These are phyloP conservation scores for Hemibagrus guttatus DNA, from an alignment of 2,797 vertebrate genomes.

Conservation along the genomic window DNA sequence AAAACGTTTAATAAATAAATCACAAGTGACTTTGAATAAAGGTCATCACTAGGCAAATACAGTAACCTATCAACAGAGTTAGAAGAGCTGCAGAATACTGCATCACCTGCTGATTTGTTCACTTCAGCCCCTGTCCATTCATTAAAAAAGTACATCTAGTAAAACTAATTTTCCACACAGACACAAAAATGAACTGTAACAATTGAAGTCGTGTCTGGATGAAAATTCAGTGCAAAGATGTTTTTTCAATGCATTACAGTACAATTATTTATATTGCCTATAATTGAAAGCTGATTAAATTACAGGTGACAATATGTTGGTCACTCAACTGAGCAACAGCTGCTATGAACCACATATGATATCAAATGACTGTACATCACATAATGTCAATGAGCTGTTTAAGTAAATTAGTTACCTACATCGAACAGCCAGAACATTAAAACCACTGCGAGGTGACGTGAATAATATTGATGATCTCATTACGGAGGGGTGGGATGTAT, in stretches of 20 bases:
- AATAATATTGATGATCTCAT: too few relatives aligned
- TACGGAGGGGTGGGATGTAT: too few relatives aligned
- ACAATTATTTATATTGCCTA: not conserved
- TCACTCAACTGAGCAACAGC: not conserved
- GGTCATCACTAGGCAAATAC: not conserved
- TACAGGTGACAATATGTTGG: not conserved
- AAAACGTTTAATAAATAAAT: conserved; percentile 35
- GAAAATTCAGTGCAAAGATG: conserved; percentile 23
- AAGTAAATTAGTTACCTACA: not conserved
- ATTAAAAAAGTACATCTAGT: not conserved
- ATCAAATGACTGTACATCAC: not conserved
- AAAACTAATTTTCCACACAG: not conserved
- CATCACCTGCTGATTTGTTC: not conserved
- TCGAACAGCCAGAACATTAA: too few relatives aligned
- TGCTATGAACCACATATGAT: conserved; percentile 7
- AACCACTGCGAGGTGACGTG: too few relatives aligned
- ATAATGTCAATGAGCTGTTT: not conserved
- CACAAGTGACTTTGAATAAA: not conserved
- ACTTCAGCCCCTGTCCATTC: not conserved
- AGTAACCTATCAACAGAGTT: conserved; percentile 5
- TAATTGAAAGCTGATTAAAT: not conserved
- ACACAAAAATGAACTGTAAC: conserved; percentile 1
- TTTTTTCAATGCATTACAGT: conserved; percentile 22
- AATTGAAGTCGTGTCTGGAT: not conserved
- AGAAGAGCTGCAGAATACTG: conserved; percentile 1